phyloP scores from a whole-genome alignment of 2,888 invertebrate genomes.

The Cryptocephalus primarius region DNA sequence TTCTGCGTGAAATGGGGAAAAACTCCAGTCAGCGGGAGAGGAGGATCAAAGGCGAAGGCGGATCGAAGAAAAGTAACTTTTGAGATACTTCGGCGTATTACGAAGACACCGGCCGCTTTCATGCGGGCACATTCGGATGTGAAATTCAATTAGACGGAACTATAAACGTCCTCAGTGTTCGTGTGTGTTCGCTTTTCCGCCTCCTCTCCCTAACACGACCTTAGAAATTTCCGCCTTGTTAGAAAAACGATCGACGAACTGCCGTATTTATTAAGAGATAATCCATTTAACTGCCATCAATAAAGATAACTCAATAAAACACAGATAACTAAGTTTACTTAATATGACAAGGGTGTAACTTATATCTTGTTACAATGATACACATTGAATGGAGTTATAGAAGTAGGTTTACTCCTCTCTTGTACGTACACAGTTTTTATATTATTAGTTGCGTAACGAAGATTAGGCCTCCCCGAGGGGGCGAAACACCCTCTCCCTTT shows the following conservation, averaged over 20 bases:
- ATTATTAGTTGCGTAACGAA: not conserved
- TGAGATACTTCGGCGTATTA: slow-evolving; percentile 6
- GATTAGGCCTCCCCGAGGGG: not conserved
- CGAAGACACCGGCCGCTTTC: slow-evolving; percentile 8
- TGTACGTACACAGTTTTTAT: not conserved
- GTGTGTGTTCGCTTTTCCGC: not conserved
- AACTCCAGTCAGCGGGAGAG: no score
- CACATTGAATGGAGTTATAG: slow-evolving; percentile 14
- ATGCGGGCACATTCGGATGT: slow-evolving; percentile 8
- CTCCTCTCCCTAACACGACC: slow-evolving; percentile 8
- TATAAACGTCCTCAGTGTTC: not conserved
- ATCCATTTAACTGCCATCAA: no score
- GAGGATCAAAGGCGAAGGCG: not conserved
- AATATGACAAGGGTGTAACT: slow-evolving; percentile 20
- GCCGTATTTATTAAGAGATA: no score
- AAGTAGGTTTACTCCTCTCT: no score
- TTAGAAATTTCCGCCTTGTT: no score
- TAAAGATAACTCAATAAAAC: slow-evolving; percentile 1
- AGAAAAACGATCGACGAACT: no score
- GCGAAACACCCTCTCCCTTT: slow-evolving; percentile 10
- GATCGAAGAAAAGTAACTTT: not conserved
- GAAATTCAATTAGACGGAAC: slow-evolving; percentile 6
- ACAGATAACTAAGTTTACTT: slow-evolving; percentile 12
- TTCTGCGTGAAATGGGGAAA: no score
- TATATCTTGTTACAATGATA: slow-evolving; percentile 23